Evolutionary conservation across 2,113 vertebrate species (phyloP), one percentile per base, ranked within the genome.

Genomic region (Ptyas mucosa): DNA sequence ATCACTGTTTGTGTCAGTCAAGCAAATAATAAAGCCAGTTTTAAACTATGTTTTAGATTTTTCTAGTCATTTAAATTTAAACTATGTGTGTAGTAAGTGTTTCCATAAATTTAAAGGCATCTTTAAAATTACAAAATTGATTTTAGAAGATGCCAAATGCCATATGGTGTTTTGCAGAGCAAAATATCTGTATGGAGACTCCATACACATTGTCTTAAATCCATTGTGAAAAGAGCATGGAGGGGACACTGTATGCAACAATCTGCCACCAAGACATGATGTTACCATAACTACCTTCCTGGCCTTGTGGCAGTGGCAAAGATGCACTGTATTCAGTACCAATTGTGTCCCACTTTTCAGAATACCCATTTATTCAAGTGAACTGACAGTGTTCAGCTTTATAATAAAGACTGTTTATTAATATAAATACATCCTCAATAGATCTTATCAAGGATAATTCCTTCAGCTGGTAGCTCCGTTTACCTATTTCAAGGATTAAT

Each of bases 251-350:
- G n/a, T 51, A 89, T 0, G 0, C 61, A 24, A 18, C 53, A 14
- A 34, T 87, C 15, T 90, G 29, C 1, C 7, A 81, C 20, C 89
- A 89, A 39, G 24, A 89, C 69, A 23, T 85, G 0, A 69, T 64
- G 86, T 85, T 85, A 69, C 46, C 85, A 15, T 69, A 89, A 8
- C 85, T 94, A 61, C 15, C 0, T 0, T 39, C 58, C 94, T 95
- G 85, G 10, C 49, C 18, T 87, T 89, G 55, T 69, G 23, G 85
- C 52, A 20, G 1, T 12, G 88, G 46, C 39, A 88, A 91, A 54
- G 12, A 53, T 89, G 85, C 89, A 55, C 0, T 81, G 15, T 26
- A 93, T 95, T 89, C 61, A 90, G 24, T 91, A 54, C 23, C 85
- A 14, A 91, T 24, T 53, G 3, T 24, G 93, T 49, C 0, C 3